phyloP scores from a whole-genome alignment of 2,888 invertebrate species.

The Macaria liturata region DNA sequence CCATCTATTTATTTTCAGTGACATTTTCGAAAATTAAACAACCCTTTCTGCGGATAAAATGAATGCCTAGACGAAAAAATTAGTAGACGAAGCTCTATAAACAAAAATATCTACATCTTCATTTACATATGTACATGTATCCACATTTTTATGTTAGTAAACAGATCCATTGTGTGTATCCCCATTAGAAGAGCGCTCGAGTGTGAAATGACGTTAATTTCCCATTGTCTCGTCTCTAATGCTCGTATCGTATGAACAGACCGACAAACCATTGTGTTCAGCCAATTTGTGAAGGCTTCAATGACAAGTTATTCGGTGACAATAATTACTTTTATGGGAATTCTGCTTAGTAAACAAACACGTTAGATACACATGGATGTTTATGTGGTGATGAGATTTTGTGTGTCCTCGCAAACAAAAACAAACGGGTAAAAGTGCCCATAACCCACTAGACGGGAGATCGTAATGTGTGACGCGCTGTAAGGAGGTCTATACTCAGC shows the following conservation, averaged over 20 bases:
- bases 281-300: conserved; percentile 3
- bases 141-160: neutral
- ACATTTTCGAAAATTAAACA: too few species aligned
- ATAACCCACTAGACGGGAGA: too few species aligned
- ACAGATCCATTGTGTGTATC: neutral
- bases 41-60: too few species aligned
- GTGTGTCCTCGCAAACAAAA: neutral
- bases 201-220: neutral
- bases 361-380: neutral
- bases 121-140: neutral
- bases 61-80: too few species aligned
- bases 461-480: too few species aligned
- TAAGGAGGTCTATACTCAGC: too few species aligned
- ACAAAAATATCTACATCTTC: too few species aligned
- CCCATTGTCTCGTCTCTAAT: conserved; percentile 1
- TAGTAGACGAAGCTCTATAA: too few species aligned
- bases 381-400: neutral
- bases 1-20: too few species aligned
- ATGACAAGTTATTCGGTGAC: conserved; percentile 6
- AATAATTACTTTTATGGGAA: conserved; percentile 4
- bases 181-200: neutral
- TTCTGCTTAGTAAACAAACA: neutral
- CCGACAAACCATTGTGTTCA: neutral
- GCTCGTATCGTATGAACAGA: too few species aligned
- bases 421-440: neutral